Conservation (phyloP, 2,113 vertebrate species). For the Lagenorhynchus albirostris region DNA sequence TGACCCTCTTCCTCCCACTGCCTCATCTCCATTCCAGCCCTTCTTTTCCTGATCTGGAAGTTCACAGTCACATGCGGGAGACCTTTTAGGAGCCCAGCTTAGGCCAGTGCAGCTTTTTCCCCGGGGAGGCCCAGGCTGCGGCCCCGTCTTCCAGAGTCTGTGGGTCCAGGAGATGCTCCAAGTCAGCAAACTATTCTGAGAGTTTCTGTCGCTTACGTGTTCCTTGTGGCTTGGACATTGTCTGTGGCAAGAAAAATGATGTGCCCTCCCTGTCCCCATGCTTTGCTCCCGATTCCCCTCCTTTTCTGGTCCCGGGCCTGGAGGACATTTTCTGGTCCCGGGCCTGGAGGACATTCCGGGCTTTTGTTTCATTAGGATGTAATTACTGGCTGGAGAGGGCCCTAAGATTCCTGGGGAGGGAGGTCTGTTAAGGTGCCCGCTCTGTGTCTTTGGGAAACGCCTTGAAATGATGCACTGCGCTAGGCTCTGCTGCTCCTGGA, state of each 20-base stretch:
- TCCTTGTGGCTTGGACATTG: neutral
- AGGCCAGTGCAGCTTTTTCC: neutral
- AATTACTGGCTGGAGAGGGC: constrained; percentile 23
- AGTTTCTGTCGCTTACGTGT: accelerated
- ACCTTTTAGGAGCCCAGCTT: neutral
- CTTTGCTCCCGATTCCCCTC: neutral
- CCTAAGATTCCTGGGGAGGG: constrained; percentile 22
- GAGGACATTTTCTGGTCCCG: constrained; percentile 56
- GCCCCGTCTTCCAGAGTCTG: neutral
- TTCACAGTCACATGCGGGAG: neutral
- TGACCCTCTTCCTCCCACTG: neutral
- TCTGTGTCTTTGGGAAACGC: neutral
- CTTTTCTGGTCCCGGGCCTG: neutral
- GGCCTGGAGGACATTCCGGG: constrained; percentile 47
- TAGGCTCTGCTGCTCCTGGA: neutral
- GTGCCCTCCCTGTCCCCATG: neutral
- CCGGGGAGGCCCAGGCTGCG: neutral
- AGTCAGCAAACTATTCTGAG: neutral
- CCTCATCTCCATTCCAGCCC: neutral
- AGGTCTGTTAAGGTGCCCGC: constrained; percentile 46
- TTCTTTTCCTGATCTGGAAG: neutral
- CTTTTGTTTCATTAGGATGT: constrained; percentile 59
- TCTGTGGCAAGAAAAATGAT: neutral
- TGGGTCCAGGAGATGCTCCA: neutral
- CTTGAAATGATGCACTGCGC: neutral